Conservation (phyloP, 2,113 vertebrate genomes). For the Tinamus guttatus region DNA sequence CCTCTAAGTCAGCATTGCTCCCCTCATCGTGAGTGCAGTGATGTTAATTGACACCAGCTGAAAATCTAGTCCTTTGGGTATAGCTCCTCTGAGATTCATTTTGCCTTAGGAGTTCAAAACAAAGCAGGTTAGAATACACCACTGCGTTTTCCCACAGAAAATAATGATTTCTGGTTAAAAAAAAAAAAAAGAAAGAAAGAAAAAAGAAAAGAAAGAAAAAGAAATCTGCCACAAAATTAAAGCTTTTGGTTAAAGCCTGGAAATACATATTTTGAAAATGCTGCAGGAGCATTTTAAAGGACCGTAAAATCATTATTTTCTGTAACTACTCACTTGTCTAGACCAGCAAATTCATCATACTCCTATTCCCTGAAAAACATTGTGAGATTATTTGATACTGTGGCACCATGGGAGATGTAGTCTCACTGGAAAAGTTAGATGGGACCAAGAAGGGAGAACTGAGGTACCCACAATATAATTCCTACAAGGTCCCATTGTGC, state of each 20-base stretch:
- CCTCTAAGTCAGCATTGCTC: background rate
- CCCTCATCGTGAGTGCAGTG: background rate
- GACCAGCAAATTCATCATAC: background rate
- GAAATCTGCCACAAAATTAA: background rate
- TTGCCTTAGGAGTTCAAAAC: background rate
- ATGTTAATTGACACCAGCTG: background rate
- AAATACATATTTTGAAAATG: background rate
- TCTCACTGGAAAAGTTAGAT: background rate
- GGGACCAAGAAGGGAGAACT: fast-evolving
- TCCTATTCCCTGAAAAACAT: background rate
- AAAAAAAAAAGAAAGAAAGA: too few relatives aligned
- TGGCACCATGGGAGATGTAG: constrained; percentile 9
- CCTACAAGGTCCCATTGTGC: background rate
- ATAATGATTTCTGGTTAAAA: background rate
- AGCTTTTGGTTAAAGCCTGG: background rate
- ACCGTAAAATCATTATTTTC: background rate
- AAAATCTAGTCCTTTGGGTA: background rate
- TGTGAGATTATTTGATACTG: background rate
- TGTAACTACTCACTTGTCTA: background rate
- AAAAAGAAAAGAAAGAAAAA: too few relatives aligned
- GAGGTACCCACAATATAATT: background rate
- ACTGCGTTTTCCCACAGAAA: background rate
- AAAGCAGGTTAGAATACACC: background rate
- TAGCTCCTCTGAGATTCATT: background rate
- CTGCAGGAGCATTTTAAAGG: background rate